Evolutionary conservation across 2,797 vertebrate genomes (phyloP).

Genomic region (Neosalanx taihuensis): DNA sequence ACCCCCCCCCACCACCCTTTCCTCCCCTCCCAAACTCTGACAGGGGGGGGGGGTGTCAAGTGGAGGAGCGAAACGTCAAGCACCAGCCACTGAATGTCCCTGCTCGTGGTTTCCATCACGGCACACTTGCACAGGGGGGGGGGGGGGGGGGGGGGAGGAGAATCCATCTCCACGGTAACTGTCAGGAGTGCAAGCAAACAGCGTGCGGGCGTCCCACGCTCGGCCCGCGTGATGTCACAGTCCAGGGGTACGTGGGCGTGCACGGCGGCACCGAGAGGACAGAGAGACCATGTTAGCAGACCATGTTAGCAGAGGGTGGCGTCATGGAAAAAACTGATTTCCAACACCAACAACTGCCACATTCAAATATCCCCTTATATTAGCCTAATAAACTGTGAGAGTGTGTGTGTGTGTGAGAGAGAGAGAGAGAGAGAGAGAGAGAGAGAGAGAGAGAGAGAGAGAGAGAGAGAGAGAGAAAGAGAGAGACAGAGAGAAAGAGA

Average conservation of each 20-base stretch:
- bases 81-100: conserved; percentile 16
- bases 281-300: not conserved
- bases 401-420: not conserved
- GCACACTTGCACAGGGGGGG: conserved; percentile 11
- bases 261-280: not conserved
- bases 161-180: conserved; percentile 7
- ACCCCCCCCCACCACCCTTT: not conserved
- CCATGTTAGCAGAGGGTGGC: not conserved
- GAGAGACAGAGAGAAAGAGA: not conserved
- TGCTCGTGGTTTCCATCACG: conserved; percentile 37
- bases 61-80: conserved; percentile 8
- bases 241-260: not conserved
- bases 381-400: not conserved
- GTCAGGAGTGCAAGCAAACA: conserved; percentile 6
- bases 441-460: not conserved
- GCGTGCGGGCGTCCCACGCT: not conserved
- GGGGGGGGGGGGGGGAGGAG: not conserved
- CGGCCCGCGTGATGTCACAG: not conserved
- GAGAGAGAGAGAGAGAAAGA: not conserved
- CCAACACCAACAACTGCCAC: too few species aligned
- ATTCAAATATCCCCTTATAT: too few species aligned
- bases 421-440: not conserved
- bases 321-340: not conserved
- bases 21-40: not conserved
- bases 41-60: not conserved